Percentiles rank a stretch among this genome's conserved stretches.
Conservation (phyloP, 2,113 vertebrate genomes). For the Heterochromis multidens region DNA sequence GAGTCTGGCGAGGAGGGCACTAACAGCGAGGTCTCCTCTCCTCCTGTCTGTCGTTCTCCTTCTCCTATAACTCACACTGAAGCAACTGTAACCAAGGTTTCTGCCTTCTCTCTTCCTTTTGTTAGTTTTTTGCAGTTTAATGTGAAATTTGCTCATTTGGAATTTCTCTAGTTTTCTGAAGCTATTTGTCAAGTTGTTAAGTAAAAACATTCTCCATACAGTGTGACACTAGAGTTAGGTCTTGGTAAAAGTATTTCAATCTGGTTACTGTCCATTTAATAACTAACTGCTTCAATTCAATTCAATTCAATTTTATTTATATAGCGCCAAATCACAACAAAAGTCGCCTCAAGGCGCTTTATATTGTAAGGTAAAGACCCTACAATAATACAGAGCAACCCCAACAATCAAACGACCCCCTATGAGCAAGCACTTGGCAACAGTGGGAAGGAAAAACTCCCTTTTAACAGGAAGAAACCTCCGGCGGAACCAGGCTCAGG, state of each 20-base stretch:
- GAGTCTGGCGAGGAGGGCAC: conserved; percentile 98
- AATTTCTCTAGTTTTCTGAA: background rate
- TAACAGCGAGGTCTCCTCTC: conserved; percentile 93
- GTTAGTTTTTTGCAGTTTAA: background rate
- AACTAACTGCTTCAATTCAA: background rate
- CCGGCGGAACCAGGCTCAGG: too few species aligned
- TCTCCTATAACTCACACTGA: conserved; percentile 91
- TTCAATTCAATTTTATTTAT: too few species aligned
- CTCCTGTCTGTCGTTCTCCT: conserved; percentile 92
- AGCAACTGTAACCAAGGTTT: conserved; percentile 89
- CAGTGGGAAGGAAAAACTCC: too few species aligned
- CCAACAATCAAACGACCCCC: too few species aligned
- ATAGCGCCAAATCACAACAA: too few species aligned
- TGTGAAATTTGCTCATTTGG: background rate
- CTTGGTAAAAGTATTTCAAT: background rate
- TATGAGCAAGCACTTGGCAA: too few species aligned
- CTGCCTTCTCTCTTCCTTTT: background rate
- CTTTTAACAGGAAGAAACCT: too few species aligned
- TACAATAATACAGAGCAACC: too few species aligned
- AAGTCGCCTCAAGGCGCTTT: too few species aligned
- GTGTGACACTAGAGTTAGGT: background rate
- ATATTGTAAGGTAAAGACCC: too few species aligned
- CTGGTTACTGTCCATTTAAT: background rate
- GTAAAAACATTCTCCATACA: background rate
- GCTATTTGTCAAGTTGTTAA: background rate